Conservation (phyloP, 2,888 invertebrate genomes). For the Ditylenchus weischeri region DNA sequence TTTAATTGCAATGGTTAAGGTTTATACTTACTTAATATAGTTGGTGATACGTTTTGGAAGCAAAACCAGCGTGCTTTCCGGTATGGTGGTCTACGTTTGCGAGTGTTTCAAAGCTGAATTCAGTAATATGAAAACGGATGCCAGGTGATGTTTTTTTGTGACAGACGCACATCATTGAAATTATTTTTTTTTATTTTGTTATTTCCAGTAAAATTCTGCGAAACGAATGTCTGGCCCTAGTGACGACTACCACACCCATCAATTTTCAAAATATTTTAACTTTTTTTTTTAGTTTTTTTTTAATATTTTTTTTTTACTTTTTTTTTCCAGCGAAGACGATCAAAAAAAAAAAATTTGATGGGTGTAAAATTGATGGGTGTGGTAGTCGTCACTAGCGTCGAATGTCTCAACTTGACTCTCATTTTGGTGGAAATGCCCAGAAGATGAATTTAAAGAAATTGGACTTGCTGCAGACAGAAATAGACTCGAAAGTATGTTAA, state of each 20-base stretch:
- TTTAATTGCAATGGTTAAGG: no score
- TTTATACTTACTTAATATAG: constrained; percentile 21
- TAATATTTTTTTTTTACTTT: no score
- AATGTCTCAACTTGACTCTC: constrained; percentile 23
- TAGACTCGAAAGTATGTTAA: constrained; percentile 3
- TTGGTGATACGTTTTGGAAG: constrained; percentile 49
- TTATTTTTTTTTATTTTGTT: no score
- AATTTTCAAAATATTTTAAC: no score
- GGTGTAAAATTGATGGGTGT: no score
- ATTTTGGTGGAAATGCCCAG: constrained; percentile 7
- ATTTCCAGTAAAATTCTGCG: constrained; percentile 22
- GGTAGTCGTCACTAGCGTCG: no score
- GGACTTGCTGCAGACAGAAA: constrained; percentile 7
- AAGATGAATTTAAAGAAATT: background rate
- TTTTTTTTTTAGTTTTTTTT: no score
- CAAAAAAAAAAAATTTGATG: no score
- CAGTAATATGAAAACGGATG: constrained; percentile 9
- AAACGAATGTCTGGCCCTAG: constrained; percentile 22
- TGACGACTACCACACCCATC: no score
- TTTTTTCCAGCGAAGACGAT: no score
- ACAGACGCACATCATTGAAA: background rate
- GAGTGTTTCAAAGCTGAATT: constrained; percentile 8
- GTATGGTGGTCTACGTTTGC: constrained; percentile 28
- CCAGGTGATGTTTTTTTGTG: constrained; percentile 4
- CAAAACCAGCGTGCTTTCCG: constrained; percentile 38